Conservation (phyloP, 2,888 invertebrate genomes). For the Ochropleura plecta region DNA sequence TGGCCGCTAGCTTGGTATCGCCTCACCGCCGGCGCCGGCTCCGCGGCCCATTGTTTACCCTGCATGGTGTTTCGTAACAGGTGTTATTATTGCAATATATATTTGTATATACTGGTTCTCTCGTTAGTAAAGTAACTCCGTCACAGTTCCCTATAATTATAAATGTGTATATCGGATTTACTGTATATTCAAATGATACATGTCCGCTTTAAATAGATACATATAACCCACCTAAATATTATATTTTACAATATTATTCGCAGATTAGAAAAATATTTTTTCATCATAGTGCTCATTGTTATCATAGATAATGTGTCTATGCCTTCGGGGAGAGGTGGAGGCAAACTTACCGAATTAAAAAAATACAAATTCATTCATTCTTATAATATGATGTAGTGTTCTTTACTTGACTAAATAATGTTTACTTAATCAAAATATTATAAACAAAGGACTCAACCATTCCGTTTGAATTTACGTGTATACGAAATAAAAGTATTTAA, state of each 20-base stretch:
- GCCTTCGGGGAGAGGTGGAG: slow-evolving; percentile 55
- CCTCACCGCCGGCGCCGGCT: slow-evolving; percentile 25
- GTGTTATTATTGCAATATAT: slow-evolving; percentile 55
- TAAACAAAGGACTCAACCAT: not conserved
- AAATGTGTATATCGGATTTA: slow-evolving; percentile 76
- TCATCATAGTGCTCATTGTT: slow-evolving; percentile 86
- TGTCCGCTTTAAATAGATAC: slow-evolving; percentile 81
- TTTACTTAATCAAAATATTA: slow-evolving; percentile 12
- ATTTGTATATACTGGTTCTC: slow-evolving; percentile 69
- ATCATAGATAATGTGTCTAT: slow-evolving; percentile 62
- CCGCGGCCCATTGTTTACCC: slow-evolving; percentile 51
- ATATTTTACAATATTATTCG: slow-evolving; percentile 84
- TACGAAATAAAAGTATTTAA: slow-evolving; percentile 39
- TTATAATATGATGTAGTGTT: not conserved
- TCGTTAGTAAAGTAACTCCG: slow-evolving; percentile 74
- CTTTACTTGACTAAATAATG: not conserved
- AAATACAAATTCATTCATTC: not conserved
- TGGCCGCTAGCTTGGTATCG: slow-evolving; percentile 40
- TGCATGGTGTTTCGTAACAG: slow-evolving; percentile 50
- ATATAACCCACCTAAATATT: slow-evolving; percentile 81
- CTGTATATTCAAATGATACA: slow-evolving; percentile 76
- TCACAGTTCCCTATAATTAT: slow-evolving; percentile 71
- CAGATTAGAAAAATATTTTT: slow-evolving; percentile 88
- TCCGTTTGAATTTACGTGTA: slow-evolving; percentile 29
- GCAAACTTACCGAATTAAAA: not conserved